These are phyloP conservation scores for Schrankia costaestrigalis DNA, from an alignment of 2,888 invertebrate genomes.

Conservation along the genomic window DNA sequence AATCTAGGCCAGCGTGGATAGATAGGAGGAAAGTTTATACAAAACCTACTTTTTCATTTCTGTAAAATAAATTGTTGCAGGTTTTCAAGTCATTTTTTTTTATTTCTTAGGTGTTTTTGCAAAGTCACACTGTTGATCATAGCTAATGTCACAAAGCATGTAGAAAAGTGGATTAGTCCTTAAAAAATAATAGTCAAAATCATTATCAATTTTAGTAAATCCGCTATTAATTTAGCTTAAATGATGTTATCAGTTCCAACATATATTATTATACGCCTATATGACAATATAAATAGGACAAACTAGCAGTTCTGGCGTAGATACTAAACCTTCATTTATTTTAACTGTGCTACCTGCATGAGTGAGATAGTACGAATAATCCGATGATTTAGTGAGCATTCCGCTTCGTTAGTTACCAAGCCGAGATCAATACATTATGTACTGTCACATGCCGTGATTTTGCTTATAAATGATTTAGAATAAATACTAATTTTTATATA, in stretches of 20 bases:
- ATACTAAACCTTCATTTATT: conserved; percentile 34
- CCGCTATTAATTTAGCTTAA: background rate
- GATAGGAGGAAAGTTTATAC: too few relatives aligned
- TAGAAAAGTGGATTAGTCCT: too few relatives aligned
- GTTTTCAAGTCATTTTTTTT: too few relatives aligned
- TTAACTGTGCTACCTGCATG: conserved; percentile 32
- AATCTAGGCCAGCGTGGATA: too few relatives aligned
- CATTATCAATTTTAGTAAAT: background rate
- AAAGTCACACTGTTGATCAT: too few relatives aligned
- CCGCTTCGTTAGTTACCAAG: conserved; percentile 32
- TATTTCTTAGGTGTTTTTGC: too few relatives aligned
- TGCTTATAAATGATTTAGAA: background rate
- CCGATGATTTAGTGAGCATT: conserved; percentile 35
- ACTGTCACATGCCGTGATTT: conserved; percentile 10
- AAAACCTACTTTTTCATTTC: too few relatives aligned
- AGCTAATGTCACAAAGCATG: background rate
- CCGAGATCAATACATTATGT: conserved; percentile 27
- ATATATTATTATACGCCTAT: background rate
- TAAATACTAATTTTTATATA: too few relatives aligned
- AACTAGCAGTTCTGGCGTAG: conserved; percentile 13
- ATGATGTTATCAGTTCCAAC: too few relatives aligned
- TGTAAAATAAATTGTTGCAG: too few relatives aligned
- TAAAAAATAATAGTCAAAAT: too few relatives aligned
- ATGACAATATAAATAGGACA: conserved; percentile 14
- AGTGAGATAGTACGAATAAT: conserved; percentile 35